Base-by-base conservation (phyloP, 2,888 invertebrate species). In the Lasioglossum morio region DNA sequence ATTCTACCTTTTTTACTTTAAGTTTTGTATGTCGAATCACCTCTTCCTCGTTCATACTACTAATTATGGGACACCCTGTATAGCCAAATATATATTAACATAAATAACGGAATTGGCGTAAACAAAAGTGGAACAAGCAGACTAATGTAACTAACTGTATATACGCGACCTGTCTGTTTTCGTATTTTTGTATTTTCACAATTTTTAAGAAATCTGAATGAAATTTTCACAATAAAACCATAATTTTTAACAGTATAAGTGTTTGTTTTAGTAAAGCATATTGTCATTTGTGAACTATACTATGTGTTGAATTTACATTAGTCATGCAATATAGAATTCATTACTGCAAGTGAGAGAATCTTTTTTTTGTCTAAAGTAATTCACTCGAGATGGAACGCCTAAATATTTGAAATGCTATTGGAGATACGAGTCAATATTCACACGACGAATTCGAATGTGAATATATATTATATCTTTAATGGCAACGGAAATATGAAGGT, bases 101-200 rank as follows among this genome's bases (percentile, higher is more conserved):
- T 76, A 87, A 74, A 89, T 77, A 84, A 78, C 46, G 19, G 34
- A 76, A 66, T 74, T 79, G 63, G 77, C 81, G 77, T 70, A 77
- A 70, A 48, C 69, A 90, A 78, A 83, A 88, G 78, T 77, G 57
- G 81, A 84, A 79, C 88, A 89, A 89, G 90, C 89, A 90, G 86
- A 83, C 88, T 87, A 87, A 89, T 82, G 81, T 73, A 79, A 79
- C 73, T 83, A 82, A 81, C 74, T 80, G 69, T 82, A 81, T 79
- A 87, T 79, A 87, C 78, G 30, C 80, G 72, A 40, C 77, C 40
- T 66, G 74, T 74, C 76, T 48, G 57, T 83, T 78, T 72, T 63
- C 53, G 57, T 66, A 70, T 76, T 46, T 46, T 73, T 70, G n/a
- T 73, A 77, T 70, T 72, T 69, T 75, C 48, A 53, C 30, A 40